Evolutionary conservation across 2,888 invertebrate species (phyloP), one percentile per base, ranked within the genome.

Genomic region (Operophtera brumata): DNA sequence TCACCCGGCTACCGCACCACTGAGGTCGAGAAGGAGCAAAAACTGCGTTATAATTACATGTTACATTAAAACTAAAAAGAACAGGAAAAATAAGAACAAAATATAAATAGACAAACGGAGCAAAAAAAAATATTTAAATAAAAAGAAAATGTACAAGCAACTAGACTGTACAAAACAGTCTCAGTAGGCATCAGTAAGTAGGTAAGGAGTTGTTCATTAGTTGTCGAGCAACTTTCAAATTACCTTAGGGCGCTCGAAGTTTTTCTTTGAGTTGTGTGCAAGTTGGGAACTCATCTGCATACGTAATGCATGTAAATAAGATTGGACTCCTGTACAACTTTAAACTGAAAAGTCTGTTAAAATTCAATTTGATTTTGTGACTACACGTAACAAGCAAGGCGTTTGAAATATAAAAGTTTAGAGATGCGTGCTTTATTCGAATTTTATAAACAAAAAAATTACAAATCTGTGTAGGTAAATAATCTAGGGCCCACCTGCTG

Each of bases 211-310:
- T 13, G 75, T 80, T 79, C 77, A 57, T 75, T 78, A 73, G 76
- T 73, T 71, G 73, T 70, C 67, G 63, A 61, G 62, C 62, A 78
- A 81, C 69, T 80, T 75, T 70, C 67, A 75, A 75, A 79, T 79
- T 74, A 75, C 71, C 76, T 78, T 71, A 66, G 66, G 67, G 66
- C 65, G 67, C 61, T 55, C 59, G 55, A 74, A 79, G 71, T 80
- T 80, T 80, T 82, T 80, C 77, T 78, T 78, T 75, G 77, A 76
- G 60, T 78, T 69, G 72, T 67, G 61, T 68, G 61, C 62, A 66
- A 77, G 77, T 79, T 77, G 55, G 53, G 61, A 78, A 78, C 78
- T 82, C 83, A 84, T 84, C 79, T 84, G 75, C 81, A 82, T 84
- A 71, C 71, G 81, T 82, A 82, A 82, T 82, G 78, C 75, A 72